Base-by-base conservation (phyloP, 1,140 invertebrate species). In the Cherax destructor region DNA sequence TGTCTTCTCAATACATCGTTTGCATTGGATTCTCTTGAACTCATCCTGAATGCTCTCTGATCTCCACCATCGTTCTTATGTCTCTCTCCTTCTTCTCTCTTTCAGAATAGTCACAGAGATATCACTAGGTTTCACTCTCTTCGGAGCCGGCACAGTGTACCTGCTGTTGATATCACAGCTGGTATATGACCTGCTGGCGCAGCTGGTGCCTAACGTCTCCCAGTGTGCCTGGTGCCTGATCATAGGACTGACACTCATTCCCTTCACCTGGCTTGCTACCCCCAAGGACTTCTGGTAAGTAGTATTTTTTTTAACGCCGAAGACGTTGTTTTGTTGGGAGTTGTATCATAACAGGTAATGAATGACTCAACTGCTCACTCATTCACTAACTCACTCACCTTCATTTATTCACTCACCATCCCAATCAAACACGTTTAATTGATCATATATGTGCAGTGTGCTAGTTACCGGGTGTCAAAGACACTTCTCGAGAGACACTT, bases 231-330 rank as follows among this genome's bases (percentile, higher is more conserved):
- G 96, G 95, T 95, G 96, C 92, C 93, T 97, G 5, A 95, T 97
- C 4, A 95, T 97, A 13, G 96, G 96, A 0, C 94, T 95, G 3
- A 93, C 95, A 0, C 94, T 97, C 86, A 95, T 95, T 11, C 96
- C 97, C 0, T 93, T 96, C 2, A 96, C 96, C 93, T 96, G 96
- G 95, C 95, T 97, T 1, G 96, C 96, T 59, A 96, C 96, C 3
- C 97, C 97, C 3, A 96, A 96, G 93, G 96, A 97, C 93, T 97
- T 97, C 94, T 96, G 96, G 96, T 96, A 94, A 95, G 95, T 49
- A 18, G 16, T 50, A 41, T 41, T 41, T 41, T 41, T 41, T 41
- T 41, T 41, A 41, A 9, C 24, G 24, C 2, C 2, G 30, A 41
- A 41, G 30, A 41, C 30, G 30, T 41, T 41, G 30, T 72, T 52